phyloP scores from a whole-genome alignment of 2,797 vertebrate genomes.

The Alfaro cultratus region DNA sequence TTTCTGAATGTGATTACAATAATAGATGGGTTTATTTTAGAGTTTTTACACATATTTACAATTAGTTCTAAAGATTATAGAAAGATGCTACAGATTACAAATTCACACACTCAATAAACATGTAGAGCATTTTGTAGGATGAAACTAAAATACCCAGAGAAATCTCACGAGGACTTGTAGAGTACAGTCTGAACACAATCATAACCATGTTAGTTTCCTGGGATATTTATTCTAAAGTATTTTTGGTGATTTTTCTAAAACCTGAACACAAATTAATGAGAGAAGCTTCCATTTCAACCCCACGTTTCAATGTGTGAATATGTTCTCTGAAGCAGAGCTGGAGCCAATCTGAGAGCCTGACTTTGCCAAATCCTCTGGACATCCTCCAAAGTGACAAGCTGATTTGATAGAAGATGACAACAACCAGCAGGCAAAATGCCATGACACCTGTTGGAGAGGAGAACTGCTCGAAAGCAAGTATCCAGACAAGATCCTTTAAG shows the following conservation, averaged over 20 bases:
- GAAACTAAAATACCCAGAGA: not conserved
- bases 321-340: not conserved
- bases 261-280: not conserved
- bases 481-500: conserved; percentile 3
- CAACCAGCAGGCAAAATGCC: not conserved
- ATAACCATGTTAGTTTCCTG: not conserved
- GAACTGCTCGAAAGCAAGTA: not conserved
- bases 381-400: conserved; percentile 10
- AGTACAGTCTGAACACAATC: not conserved
- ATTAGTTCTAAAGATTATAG: not conserved
- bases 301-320: not conserved
- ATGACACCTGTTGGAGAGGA: not conserved
- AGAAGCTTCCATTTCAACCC: not conserved
- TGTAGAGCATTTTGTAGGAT: not conserved
- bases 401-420: conserved; percentile 23
- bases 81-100: not conserved
- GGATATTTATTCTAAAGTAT: not conserved
- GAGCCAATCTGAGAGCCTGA: conserved; percentile 3
- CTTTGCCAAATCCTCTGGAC: conserved; percentile 17
- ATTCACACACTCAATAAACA: not conserved
- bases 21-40: not conserved
- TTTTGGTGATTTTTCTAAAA: not conserved
- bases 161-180: not conserved
- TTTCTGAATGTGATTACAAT: not conserved
- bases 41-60: not conserved